Percentiles rank a stretch among this genome's conserved stretches.
Evolutionary conservation across 2,888 invertebrate genomes (phyloP).

Genomic region (Phengaris alcon): DNA sequence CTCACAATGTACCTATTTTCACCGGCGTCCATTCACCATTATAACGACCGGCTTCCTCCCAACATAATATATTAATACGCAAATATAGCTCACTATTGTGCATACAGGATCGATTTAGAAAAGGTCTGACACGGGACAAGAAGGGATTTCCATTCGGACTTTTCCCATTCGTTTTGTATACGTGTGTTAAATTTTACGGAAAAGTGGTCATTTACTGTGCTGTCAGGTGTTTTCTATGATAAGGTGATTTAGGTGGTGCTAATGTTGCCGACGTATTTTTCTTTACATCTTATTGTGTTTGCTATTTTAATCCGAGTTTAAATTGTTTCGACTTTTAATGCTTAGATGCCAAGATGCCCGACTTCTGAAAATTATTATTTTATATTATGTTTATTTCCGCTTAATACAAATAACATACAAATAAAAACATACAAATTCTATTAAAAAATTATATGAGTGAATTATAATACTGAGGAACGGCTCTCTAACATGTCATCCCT

Average conservation of each 20-base stretch:
- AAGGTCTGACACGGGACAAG: conserved; percentile 61
- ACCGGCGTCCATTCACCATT: conserved; percentile 47
- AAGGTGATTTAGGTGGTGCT: conserved; percentile 39
- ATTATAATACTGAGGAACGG: background rate
- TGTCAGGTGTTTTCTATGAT: conserved; percentile 49
- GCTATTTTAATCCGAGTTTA: too few relatives aligned
- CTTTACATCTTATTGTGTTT: background rate
- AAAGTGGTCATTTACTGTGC: conserved; percentile 61
- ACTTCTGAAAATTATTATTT: too few relatives aligned
- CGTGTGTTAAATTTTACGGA: conserved; percentile 74
- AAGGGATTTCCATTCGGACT: conserved; percentile 64
- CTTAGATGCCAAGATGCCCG: too few relatives aligned
- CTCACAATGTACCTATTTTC: conserved; percentile 52
- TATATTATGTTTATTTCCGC: too few relatives aligned
- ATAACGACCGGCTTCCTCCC: conserved; percentile 65
- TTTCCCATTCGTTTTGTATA: conserved; percentile 48
- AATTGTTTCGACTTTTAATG: too few relatives aligned
- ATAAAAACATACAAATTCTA: background rate
- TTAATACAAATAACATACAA: too few relatives aligned
- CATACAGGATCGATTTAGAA: conserved; percentile 47
- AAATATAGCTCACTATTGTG: conserved; percentile 60
- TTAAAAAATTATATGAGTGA: background rate
- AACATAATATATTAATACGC: conserved; percentile 55
- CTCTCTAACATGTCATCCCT: conserved; percentile 20
- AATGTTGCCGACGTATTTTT: conserved; percentile 29